Base-by-base conservation (phyloP, 2,113 vertebrate genomes). In the Melanocharis versteri region DNA sequence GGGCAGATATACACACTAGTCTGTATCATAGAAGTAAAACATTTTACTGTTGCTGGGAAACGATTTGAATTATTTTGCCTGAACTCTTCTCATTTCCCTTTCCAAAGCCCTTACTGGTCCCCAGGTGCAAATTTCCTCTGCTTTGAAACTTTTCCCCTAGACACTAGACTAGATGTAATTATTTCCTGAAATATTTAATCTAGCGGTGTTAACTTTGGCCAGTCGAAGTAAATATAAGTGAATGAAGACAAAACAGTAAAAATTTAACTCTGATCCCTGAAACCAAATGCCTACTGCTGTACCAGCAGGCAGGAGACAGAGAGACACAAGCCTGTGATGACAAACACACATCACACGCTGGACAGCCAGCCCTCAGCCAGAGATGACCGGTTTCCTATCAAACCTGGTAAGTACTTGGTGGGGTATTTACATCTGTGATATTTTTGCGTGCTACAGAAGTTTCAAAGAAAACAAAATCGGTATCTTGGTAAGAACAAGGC, bases 161-260 rank as follows among this genome's bases (percentile, higher is more conserved):
- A 2, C 39, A 75, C 70, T 90, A 61, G 69, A 82, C 71, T 56
- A 62, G 83, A 60, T 71, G 54, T 71, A 95, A 65, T 64, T 93
- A 77, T 89, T 90, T 87, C 85, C 77, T 90, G 58, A 87, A 96
- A 97, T 94, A 86, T 82, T 94, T 97, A 96, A 96, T 94, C 96
- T 11, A 1, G 20, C 37, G 50, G 66, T 64, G 93, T 92, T 89
- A 96, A 96, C 96, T 93, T 96, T 90, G 90, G 82, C 70, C 94
- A 81, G 72, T 8, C 0, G 1, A 75, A 79, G 83, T 78, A 90
- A 93, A 95, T 40, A 10, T 28, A 73, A 86, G 42, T 48, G 45
- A 86, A 26, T 64, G 61, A 96, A 81, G 78, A 91, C 0, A 3
- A 45, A 88, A 81, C 5, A 94, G 96, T 97, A 56, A 96, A 97